These are phyloP conservation scores for Chiloscyllium plagiosum DNA, from an alignment of 2,113 vertebrate species.

Conservation along the genomic window DNA sequence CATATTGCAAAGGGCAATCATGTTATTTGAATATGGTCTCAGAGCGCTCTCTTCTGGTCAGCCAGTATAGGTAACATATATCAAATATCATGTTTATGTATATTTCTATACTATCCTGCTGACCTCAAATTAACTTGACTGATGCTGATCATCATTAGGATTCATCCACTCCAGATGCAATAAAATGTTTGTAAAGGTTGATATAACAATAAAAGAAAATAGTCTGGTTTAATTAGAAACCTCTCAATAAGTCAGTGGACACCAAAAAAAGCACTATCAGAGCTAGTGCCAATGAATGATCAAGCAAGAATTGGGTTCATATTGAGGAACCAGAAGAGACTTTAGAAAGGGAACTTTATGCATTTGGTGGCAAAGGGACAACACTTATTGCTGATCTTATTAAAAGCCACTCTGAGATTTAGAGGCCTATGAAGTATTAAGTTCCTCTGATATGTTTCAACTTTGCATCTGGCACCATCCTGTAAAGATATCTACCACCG, in stretches of 20 bases:
- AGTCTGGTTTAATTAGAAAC: not conserved
- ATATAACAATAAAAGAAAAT: not conserved
- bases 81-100: too few species aligned
- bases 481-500: too few species aligned
- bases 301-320: not conserved
- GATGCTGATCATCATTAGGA: not conserved
- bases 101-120: too few species aligned
- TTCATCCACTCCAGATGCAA: not conserved
- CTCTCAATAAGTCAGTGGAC: not conserved
- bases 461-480: not conserved
- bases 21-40: not conserved
- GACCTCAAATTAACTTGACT: not conserved
- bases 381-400: not conserved
- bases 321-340: not conserved
- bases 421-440: not conserved
- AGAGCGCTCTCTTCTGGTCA: constrained; percentile 7
- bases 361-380: not conserved
- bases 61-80: not conserved
- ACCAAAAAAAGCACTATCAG: not conserved
- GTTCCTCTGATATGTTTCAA: not conserved
- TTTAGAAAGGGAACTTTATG: not conserved
- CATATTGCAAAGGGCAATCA: not conserved
- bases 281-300: not conserved
- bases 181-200: not conserved
- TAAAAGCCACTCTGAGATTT: not conserved